phyloP scores from a whole-genome alignment of 2,888 invertebrate species.

The Pristionchus arcanus region DNA sequence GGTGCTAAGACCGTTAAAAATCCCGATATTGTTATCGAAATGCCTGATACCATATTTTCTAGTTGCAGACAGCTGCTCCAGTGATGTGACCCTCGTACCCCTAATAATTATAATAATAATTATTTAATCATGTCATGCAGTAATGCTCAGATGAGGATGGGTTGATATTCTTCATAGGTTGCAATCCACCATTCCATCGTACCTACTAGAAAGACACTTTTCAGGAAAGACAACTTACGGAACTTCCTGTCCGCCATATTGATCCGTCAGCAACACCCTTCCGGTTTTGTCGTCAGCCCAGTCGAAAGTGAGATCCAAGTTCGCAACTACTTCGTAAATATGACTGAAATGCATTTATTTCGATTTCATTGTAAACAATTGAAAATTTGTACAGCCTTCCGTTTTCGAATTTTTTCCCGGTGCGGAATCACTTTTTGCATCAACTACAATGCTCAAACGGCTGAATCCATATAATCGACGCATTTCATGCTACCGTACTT shows the following conservation, averaged over 20 bases:
- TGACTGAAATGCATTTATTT: not conserved
- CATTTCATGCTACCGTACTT: not conserved
- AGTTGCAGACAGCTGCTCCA: no score
- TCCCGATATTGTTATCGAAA: no score
- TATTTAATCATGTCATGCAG: no score
- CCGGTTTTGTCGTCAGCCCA: not conserved
- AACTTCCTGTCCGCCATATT: not conserved
- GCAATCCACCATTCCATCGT: no score
- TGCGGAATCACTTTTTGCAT: not conserved
- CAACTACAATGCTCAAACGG: not conserved
- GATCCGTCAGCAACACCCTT: not conserved
- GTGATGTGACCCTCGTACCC: not conserved
- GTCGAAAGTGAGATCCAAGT: not conserved
- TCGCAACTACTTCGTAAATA: not conserved
- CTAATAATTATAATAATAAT: no score
- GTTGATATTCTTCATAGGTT: no score
- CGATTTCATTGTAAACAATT: not conserved
- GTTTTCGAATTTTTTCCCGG: not conserved
- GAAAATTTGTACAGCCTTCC: not conserved
- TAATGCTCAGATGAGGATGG: no score
- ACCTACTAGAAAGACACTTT: not conserved
- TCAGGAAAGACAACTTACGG: not conserved
- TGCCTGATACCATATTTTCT: no score
- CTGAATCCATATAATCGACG: not conserved
- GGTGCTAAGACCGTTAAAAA: no score